Conservation (phyloP, 1,140 invertebrate genomes). For the Stegodyphus dumicola region DNA sequence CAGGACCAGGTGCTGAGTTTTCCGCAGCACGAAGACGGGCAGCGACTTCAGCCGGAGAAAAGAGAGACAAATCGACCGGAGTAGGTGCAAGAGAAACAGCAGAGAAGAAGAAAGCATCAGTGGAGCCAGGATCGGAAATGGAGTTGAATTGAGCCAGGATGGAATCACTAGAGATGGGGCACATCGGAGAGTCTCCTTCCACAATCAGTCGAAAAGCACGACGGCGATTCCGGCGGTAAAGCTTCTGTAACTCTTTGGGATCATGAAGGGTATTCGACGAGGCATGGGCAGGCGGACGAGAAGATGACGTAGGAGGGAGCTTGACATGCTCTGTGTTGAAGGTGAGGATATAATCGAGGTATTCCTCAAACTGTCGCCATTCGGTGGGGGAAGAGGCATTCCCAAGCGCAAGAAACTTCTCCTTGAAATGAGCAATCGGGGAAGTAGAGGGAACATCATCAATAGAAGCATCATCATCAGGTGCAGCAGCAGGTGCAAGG, state of each 20-base stretch:
- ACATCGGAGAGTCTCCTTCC: background rate
- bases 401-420: background rate
- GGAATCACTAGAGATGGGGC: background rate
- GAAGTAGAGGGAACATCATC: background rate
- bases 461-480: too few relatives aligned
- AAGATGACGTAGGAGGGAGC: too few relatives aligned
- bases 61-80: background rate
- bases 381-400: background rate
- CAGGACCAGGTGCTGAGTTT: too few relatives aligned
- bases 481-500: background rate
- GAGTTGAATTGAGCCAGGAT: background rate
- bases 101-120: rapidly evolving
- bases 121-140: too few relatives aligned
- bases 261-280: background rate
- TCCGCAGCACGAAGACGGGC: background rate
- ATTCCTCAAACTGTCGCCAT: background rate
- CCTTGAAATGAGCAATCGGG: background rate
- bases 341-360: too few relatives aligned
- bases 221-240: background rate
- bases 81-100: too few relatives aligned
- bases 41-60: background rate
- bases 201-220: background rate
- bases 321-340: too few relatives aligned
- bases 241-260: background rate
- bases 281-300: too few relatives aligned